Base-by-base conservation (phyloP, 1,140 invertebrate genomes). In the Copidosoma floridanum region DNA sequence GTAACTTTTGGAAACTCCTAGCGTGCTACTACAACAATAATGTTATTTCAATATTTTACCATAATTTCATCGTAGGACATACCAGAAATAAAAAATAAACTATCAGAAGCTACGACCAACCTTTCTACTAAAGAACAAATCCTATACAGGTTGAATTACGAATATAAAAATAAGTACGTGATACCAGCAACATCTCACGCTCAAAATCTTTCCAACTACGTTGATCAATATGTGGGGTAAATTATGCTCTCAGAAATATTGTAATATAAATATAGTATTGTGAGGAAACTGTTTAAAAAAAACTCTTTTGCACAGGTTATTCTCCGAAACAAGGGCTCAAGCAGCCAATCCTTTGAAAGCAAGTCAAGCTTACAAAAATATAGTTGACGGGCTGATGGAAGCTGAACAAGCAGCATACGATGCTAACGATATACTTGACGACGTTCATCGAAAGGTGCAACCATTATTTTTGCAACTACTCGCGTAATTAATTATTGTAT, bases 311-410 rank as follows among this genome's bases (percentile, higher is more conserved):
- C 10, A 40, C 69, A 90, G 89, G 56, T 69, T 88, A 57, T 90
- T 92, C 70, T 85, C 84, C 29, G 82, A 85, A 61, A 88, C 88
- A 2, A 82, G 85, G 32, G 81, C 84, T 37, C 83, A 86, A 50
- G 86, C 90, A 18, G 85, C 86, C 16, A 84, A 84, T 61, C 88
- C 90, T 18, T 75, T 93, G 27, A 83, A 85, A 68, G 91, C 92
- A 1, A 93, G 92, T 38, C 85, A 86, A 52, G 92, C 89, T 0
- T 95, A 94, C 74, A 83, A 90, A 66, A 87, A 87, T 65, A 94
- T 97, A 51, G 85, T 90, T 0, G 82, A 87, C 41, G 82, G 83
- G 21, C 79, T 94, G 11, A 69, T 80, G 16, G 78, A 79, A 27
- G 90, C 91, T 0, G 80, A 80, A 65, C 71, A 84, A 16, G 85